Conservation (phyloP, 2,113 vertebrate species). For the Cephalopterus ornatus region DNA sequence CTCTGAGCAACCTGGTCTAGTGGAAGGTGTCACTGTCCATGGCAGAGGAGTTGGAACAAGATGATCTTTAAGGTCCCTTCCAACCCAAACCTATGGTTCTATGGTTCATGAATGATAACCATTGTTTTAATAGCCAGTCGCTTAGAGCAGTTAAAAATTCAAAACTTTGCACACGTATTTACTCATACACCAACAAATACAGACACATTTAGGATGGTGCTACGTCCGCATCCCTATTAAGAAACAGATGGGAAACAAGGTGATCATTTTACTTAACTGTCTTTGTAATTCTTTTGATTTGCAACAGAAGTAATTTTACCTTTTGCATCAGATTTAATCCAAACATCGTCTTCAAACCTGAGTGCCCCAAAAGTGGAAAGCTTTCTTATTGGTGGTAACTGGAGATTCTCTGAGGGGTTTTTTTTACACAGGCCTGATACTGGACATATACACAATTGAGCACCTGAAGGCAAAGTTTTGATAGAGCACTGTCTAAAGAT, state of each 20-base stretch:
- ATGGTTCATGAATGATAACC: neutral
- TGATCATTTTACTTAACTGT: neutral
- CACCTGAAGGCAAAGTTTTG: neutral
- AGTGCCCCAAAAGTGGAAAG: neutral
- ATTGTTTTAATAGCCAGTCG: neutral
- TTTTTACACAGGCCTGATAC: neutral
- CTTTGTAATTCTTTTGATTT: neutral
- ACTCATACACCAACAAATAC: neutral
- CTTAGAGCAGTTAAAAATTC: neutral
- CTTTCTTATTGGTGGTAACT: neutral
- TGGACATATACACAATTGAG: accelerated
- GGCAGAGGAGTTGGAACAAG: accelerated
- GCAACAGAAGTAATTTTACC: neutral
- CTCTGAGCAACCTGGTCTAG: neutral
- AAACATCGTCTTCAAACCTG: neutral
- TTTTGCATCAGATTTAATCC: neutral
- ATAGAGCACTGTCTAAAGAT: neutral
- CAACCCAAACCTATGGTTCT: neutral
- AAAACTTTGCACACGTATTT: neutral
- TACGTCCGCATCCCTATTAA: neutral
- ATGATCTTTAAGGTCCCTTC: neutral
- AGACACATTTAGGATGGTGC: neutral
- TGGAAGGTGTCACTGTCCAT: neutral
- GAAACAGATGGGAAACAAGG: neutral
- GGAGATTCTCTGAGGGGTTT: neutral